Base-by-base conservation (phyloP, 2,113 vertebrate genomes). In the Formicarius rufipectus region DNA sequence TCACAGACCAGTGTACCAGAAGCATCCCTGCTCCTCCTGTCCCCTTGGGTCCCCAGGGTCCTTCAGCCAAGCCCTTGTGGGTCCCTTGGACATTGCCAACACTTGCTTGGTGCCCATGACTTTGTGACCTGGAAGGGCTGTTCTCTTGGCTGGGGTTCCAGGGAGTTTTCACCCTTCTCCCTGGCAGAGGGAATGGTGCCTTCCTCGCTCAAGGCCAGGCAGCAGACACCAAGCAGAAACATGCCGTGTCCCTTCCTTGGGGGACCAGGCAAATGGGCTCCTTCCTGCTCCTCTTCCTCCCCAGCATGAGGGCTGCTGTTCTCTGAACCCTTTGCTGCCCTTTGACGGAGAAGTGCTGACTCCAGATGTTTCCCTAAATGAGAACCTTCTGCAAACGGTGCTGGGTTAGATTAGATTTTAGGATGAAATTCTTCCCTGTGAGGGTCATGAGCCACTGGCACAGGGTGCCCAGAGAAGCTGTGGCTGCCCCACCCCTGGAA, bases 321-420 rank as follows among this genome's bases (percentile, higher is more conserved):
- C 92, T 89, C 89, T 89, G 87, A 91, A 69, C 93, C 63, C 81
- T 84, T 50, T 0, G 0, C 60, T 90, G 89, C 94, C 90, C 90
- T 93, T 81, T 12, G 22, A 49, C 47, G 78, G 44, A 90, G 83
- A 93, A 95, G 67, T 73, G 86, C 96, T 89, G 90, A 81, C 86
- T 95, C 86, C 93, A 84, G 91, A 89, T 71, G 81, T 95, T 96
- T 92, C 60, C 67, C 53, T 88, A 68, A 95, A 93, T 56, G 83
- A 95, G 89, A 96, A 91, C 80, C 88, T 96, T 92, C 95, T 96
- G 93, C 90, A 79, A 72, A 40, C 83, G 71, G 75, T 1, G 1
- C 37, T 0, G 12, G 50, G 13, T 77, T 56, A 37, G 64, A 84
- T 90, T 42, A 23, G 80, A 63, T 63, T 84, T 71, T 63, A 37